These are phyloP conservation scores for Bombylius discolor DNA, from an alignment of 2,888 invertebrate species.

Conservation along the genomic window DNA sequence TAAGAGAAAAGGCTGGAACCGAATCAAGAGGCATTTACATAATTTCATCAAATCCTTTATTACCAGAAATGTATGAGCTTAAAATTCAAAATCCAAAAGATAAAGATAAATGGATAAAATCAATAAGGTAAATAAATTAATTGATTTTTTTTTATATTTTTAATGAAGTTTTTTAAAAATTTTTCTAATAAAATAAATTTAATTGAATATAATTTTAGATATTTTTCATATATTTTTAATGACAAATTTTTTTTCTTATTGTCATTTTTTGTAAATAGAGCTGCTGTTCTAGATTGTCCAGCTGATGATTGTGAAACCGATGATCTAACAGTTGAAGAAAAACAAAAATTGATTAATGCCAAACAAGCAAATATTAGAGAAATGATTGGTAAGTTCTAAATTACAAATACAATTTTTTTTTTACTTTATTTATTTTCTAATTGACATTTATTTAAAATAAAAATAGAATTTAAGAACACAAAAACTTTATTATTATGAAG, in stretches of 20 bases:
- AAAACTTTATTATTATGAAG: too few species aligned
- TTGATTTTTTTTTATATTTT: not conserved
- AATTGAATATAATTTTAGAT: too few species aligned
- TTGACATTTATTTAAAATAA: not conserved
- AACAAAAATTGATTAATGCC: constrained; percentile 59
- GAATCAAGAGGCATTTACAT: constrained; percentile 81
- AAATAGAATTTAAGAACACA: too few species aligned
- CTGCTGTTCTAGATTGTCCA: constrained; percentile 74
- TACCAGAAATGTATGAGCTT: constrained; percentile 94
- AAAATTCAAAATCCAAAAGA: constrained; percentile 80
- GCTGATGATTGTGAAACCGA: constrained; percentile 63
- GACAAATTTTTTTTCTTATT: not conserved
- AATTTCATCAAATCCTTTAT: constrained; percentile 79
- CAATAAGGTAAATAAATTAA: constrained; percentile 47
- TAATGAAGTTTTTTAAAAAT: not conserved
- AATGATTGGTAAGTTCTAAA: constrained; percentile 53
- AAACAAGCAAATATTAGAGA: constrained; percentile 67
- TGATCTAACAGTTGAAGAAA: constrained; percentile 62
- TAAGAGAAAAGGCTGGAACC: constrained; percentile 87
- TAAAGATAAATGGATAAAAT: constrained; percentile 79
- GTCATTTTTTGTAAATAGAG: constrained; percentile 29
- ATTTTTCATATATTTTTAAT: too few species aligned
- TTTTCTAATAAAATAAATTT: too few species aligned
- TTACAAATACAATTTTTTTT: constrained; percentile 5
- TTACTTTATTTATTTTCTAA: not conserved